phyloP scores from a whole-genome alignment of 2,888 invertebrate species.

The Cheilosia impressa region DNA sequence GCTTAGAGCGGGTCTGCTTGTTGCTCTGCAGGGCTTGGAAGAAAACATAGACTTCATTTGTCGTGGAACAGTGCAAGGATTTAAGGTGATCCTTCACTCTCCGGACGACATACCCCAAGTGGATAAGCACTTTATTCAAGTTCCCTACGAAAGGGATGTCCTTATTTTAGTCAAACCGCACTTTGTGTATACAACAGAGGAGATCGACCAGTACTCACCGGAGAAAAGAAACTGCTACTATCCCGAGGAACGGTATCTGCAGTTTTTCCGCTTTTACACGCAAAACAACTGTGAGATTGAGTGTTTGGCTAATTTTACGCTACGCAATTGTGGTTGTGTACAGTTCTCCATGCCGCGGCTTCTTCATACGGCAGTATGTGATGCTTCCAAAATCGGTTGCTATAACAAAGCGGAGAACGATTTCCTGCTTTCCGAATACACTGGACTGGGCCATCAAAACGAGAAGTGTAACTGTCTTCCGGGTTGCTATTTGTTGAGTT shows the following conservation, averaged over 20 bases:
- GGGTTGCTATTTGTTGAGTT: slow-evolving; percentile 3
- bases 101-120: slow-evolving; percentile 88
- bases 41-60: slow-evolving; percentile 89
- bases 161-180: slow-evolving; percentile 88
- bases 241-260: slow-evolving; percentile 86
- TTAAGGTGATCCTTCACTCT: slow-evolving; percentile 88
- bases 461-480: slow-evolving; percentile 26
- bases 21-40: slow-evolving; percentile 86
- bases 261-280: slow-evolving; percentile 88
- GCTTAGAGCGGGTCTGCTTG: slow-evolving; percentile 86
- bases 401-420: slow-evolving; percentile 80
- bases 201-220: slow-evolving; percentile 85
- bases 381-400: slow-evolving; percentile 81
- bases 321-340: slow-evolving; percentile 87
- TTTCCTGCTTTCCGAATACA: slow-evolving; percentile 79
- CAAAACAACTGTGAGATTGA: slow-evolving; percentile 89
- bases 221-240: slow-evolving; percentile 88
- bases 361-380: slow-evolving; percentile 81
- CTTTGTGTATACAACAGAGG: slow-evolving; percentile 89
- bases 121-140: slow-evolving; percentile 88
- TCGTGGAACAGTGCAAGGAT: slow-evolving; percentile 89
- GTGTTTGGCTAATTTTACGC: slow-evolving; percentile 88
- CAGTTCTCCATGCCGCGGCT: slow-evolving; percentile 88
- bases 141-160: slow-evolving; percentile 88
- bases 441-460: slow-evolving; percentile 56